A percentile compares a stretch with the other conserved stretches of the same genome.
These are phyloP conservation scores for Leptinotarsa defecta DNA, from an alignment of 1,140 invertebrate genomes.

Conservation along the genomic window DNA sequence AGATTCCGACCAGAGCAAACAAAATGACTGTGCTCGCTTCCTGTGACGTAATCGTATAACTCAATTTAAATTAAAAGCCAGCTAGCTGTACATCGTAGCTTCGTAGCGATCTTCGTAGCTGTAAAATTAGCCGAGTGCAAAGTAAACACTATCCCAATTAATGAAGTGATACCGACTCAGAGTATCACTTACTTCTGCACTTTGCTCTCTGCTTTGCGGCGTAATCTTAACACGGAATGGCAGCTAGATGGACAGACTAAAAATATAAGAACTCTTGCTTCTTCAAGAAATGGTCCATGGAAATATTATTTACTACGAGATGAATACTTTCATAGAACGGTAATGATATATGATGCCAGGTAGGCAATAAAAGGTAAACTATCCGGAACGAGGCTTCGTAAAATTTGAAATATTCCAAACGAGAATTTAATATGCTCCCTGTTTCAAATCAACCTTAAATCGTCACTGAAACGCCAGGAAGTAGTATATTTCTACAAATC, in stretches of 20 bases:
- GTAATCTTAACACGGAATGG: constrained; percentile 4
- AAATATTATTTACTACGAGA: too few species aligned
- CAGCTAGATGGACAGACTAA: background rate
- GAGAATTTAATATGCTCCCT: too few species aligned
- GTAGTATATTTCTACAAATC: too few species aligned
- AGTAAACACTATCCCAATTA: constrained; percentile 22
- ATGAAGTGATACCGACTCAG: constrained; percentile 20
- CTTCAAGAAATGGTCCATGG: too few species aligned
- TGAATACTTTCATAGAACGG: too few species aligned
- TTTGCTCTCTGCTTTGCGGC: background rate
- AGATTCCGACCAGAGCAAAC: constrained; percentile 17
- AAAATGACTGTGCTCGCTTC: constrained; percentile 7
- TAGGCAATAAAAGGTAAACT: too few species aligned
- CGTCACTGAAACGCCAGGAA: too few species aligned
- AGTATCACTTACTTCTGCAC: constrained; percentile 9
- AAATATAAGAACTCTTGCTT: background rate
- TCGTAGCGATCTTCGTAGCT: constrained; percentile 7
- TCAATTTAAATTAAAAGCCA: constrained; percentile 20
- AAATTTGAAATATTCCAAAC: too few species aligned
- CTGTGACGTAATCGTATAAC: constrained; percentile 18
- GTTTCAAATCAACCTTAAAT: too few species aligned
- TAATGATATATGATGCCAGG: too few species aligned
- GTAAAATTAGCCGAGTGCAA: constrained; percentile 21
- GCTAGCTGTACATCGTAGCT: constrained; percentile 16
- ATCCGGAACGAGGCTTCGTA: too few species aligned